Conservation (phyloP, 2,888 invertebrate genomes). For the Leucoptera coffeella region DNA sequence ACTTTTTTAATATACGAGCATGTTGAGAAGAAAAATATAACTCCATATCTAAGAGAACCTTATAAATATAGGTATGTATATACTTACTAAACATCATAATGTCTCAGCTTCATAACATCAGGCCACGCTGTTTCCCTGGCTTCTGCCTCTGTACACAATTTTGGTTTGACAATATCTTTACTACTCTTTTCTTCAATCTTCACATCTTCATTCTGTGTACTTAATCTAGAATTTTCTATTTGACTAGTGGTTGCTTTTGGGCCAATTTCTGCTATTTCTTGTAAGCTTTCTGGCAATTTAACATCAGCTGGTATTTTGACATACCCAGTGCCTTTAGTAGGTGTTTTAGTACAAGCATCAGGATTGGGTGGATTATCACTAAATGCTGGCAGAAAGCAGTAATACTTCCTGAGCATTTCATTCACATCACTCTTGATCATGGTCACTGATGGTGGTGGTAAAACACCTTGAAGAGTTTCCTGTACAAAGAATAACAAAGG, state of each 20-base stretch:
- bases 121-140: conserved; percentile 51
- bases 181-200: not conserved
- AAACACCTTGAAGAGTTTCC: conserved; percentile 60
- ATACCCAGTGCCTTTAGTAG: conserved; percentile 32
- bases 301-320: conserved; percentile 22
- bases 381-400: conserved; percentile 45
- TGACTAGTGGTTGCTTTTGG: not conserved
- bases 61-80: too few relatives aligned
- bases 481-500: conserved; percentile 17
- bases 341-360: conserved; percentile 23
- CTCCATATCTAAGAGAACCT: too few relatives aligned
- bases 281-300: conserved; percentile 5
- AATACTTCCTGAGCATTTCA: conserved; percentile 58
- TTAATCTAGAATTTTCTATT: too few relatives aligned
- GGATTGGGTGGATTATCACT: conserved; percentile 19
- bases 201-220: not conserved
- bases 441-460: conserved; percentile 71
- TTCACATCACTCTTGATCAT: conserved; percentile 59
- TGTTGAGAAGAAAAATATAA: too few relatives aligned
- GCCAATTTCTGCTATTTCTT: conserved; percentile 7
- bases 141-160: conserved; percentile 23
- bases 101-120: conserved; percentile 53
- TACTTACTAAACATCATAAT: conserved; percentile 69
- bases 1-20: too few relatives aligned
- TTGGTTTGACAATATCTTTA: not conserved